Conservation (phyloP, 1,140 invertebrate genomes). For the Sminthurides bifidus region DNA sequence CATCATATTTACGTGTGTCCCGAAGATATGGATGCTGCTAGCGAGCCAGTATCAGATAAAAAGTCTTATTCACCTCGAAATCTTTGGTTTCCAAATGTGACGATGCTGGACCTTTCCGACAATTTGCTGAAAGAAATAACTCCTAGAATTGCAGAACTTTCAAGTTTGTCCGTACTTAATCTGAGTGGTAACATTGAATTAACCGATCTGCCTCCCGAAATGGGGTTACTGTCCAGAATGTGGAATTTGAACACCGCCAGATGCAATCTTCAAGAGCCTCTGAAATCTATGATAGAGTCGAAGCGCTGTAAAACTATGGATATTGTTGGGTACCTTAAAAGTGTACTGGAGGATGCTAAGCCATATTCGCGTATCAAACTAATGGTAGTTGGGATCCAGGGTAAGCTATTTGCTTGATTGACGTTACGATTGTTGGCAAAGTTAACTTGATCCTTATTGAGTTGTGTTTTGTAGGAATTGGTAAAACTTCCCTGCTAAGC, state of each 20-base stretch:
- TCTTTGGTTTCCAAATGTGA: slow-evolving; percentile 83
- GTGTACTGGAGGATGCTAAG: slow-evolving; percentile 57
- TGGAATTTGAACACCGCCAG: slow-evolving; percentile 92
- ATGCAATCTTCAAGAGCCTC: slow-evolving; percentile 74
- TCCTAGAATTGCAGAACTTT: slow-evolving; percentile 68
- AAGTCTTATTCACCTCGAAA: slow-evolving; percentile 40
- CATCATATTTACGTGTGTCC: slow-evolving; percentile 49
- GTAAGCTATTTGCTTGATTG: not conserved
- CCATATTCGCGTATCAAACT: slow-evolving; percentile 92
- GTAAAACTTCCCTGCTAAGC: slow-evolving; percentile 85
- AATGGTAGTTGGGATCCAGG: slow-evolving; percentile 90
- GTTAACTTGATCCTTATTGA: not conserved
- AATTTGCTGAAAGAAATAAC: slow-evolving; percentile 74
- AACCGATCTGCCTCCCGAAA: slow-evolving; percentile 77
- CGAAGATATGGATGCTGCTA: slow-evolving; percentile 4
- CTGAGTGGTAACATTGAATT: slow-evolving; percentile 78
- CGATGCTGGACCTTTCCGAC: slow-evolving; percentile 86
- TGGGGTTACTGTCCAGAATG: slow-evolving; percentile 80
- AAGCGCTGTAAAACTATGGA: slow-evolving; percentile 94
- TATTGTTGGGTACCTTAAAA: slow-evolving; percentile 88
- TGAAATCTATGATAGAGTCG: slow-evolving; percentile 82
- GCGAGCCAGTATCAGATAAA: not conserved
- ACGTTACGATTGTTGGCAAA: not conserved
- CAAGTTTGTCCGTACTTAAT: slow-evolving; percentile 84
- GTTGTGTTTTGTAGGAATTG: slow-evolving; percentile 68